Evolutionary conservation across 2,888 invertebrate species (phyloP), one percentile per base, ranked within the genome.

Genomic region (Palloptera scutellata): DNA sequence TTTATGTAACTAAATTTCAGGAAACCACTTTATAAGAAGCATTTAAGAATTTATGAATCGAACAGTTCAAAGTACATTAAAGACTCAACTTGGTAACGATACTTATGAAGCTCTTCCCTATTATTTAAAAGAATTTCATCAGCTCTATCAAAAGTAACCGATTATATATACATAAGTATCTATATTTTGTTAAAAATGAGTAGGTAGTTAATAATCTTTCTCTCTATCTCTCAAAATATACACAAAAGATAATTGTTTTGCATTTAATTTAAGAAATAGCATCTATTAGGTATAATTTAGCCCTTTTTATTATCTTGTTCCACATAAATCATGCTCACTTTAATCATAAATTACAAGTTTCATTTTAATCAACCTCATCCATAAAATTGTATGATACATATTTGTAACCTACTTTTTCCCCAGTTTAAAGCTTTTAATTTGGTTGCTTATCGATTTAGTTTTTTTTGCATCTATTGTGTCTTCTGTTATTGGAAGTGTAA

Each of bases 271-370:
- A 55, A 13, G 55, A n/a, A 10, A n/a, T 59, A 8, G 52, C 4
- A 15, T 40, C 15, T 13, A 10, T 30, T 12, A 51, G 17, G 13
- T 40, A 41, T 64, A 64, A 64, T 58, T 64, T 59, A 59, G 58
- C 52, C 17, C 13, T 41, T 64, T 59, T 58, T 64, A 30, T 48
- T 48, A 66, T 66, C 66, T 55, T 66, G 60, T 61, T 43, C 17
- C 30, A 40, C 48, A 61, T 66, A 66, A 66, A 66, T 66, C 66
- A 66, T 10, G 54, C 60, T 53, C 15, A 51, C 17, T 10, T 19
- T n/a, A 19, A n/a, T 19, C 53, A 53, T 53, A 53, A 53, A 53
- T 53, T 53, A 48, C 15, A 30, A 6, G 59, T 43, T 17, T 12
- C 59, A 59, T 19, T 48, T 53, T 53, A 53, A 53, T 53, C 53